Percentiles rank a stretch among this genome's conserved stretches.
Conservation (phyloP, 2,113 vertebrate genomes). For the Heterochromis multidens region DNA sequence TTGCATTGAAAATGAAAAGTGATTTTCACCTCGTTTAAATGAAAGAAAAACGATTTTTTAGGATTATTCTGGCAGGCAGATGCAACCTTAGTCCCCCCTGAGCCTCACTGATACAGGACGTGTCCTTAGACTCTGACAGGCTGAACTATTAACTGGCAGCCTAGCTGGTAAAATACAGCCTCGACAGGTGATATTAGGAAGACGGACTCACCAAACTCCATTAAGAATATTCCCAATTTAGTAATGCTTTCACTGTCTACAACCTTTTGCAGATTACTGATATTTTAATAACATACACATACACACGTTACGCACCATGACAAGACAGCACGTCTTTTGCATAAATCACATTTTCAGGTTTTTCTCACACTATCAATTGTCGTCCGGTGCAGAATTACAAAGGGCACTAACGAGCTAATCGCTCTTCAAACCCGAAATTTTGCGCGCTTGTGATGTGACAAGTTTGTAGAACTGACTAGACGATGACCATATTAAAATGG, state of each 20-base stretch:
- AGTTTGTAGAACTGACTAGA: neutral
- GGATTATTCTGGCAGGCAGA: neutral
- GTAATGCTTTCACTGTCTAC: too few relatives aligned
- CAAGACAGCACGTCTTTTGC: neutral
- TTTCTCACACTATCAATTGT: fast-evolving
- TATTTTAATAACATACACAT: too few relatives aligned
- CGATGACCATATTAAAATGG: neutral
- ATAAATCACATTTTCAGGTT: neutral
- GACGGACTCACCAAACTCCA: neutral
- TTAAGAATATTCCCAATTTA: neutral
- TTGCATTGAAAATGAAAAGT: neutral
- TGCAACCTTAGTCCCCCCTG: neutral
- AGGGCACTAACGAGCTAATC: neutral
- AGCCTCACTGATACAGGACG: too few relatives aligned
- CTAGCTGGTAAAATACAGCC: neutral
- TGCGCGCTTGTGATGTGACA: neutral
- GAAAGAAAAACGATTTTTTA: neutral
- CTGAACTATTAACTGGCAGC: too few relatives aligned
- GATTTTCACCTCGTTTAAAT: neutral
- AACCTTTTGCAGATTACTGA: neutral
- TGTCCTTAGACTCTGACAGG: too few relatives aligned
- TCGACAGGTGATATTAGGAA: neutral
- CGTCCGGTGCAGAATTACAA: fast-evolving
- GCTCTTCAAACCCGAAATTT: neutral
- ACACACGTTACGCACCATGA: too few relatives aligned